Evolutionary conservation across 2,888 invertebrate genomes (phyloP).

Genomic region (Celastrina argiolus): DNA sequence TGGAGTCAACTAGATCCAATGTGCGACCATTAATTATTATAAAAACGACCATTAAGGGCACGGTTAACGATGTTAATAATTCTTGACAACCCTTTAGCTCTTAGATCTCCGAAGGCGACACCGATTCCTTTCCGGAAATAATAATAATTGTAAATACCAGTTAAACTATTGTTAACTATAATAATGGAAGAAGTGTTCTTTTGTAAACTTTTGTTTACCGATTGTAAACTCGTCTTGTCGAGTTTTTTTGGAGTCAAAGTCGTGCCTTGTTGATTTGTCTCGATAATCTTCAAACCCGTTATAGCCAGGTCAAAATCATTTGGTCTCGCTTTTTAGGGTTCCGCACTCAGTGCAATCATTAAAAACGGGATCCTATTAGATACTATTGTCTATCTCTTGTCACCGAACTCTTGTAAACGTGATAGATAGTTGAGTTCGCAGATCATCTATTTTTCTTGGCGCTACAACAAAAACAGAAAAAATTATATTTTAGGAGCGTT

Average conservation of each 20-base stretch:
- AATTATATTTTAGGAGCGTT: too few species aligned
- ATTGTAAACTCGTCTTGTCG: not conserved
- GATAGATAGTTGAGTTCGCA: too few species aligned
- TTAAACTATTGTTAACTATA: not conserved
- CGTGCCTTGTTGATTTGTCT: not conserved
- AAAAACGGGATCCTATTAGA: too few species aligned
- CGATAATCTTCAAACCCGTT: not conserved
- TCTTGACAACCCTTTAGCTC: not conserved
- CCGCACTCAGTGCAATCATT: too few species aligned
- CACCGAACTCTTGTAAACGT: too few species aligned
- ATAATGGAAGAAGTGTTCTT: not conserved
- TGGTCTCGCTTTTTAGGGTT: not conserved
- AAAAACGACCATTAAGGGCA: not conserved
- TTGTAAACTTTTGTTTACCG: not conserved
- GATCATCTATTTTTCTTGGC: too few species aligned
- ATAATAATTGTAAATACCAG: not conserved
- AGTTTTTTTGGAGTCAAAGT: not conserved
- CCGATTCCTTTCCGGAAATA: not conserved
- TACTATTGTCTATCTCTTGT: too few species aligned
- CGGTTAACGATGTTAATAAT: not conserved
- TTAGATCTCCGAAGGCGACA: not conserved
- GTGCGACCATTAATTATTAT: constrained; percentile 25
- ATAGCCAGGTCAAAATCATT: not conserved
- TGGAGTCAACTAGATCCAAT: constrained; percentile 48
- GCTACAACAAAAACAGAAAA: too few species aligned